Evolutionary conservation across 30 jellyfish, hydroid and myxozoan species (phyloP), one percentile per base, ranked within the genome.

Genomic region (Aurelia sp.): DNA sequence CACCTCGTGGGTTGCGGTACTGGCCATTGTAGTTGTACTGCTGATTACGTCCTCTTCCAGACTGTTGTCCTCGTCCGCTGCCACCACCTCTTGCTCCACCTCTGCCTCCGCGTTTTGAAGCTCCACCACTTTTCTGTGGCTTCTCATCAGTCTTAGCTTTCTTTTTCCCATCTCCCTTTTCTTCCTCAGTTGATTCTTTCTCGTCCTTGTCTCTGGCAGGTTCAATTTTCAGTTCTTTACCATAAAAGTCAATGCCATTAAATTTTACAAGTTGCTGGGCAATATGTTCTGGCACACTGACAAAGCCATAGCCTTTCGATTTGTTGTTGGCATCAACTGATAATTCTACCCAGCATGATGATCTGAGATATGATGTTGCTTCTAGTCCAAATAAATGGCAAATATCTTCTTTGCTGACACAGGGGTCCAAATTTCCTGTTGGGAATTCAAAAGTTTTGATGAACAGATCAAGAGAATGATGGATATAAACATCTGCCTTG

Each of bases 211-310:
- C 93, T 50, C 66, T 92, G 51, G 98, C 97, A 51, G 94, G 97
- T 67, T 92, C 98, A 19, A 92, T 92, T 58, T 72, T 87, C 72
- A 92, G 80, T 84, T 65, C 89, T 63, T 78, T 80, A 5, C 98
- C 98, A 81, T 92, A 92, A 84, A 92, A 92, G 78, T 92, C 98
- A n/a, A 92, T 92, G 5, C 98, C 98, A 81, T 88, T 92, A 84
- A 92, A 86, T 63, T 88, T 86, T 77, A 92, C 89, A 38, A 92
- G 96, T 59, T 92, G 97, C 64, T 77, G 85, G 17, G 94, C 97
- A 40, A 92, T 96, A 80, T 92, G 98, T 44, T 92, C 98, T 59
- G 98, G 98, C 33, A 88, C 98, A 51, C 92, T 92, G 24, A 92
- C 98, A 86, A 92, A 92, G 4, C 96, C 98, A 81, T 86, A 92